A percentile compares a stretch with the other conserved stretches of the same genome.
Conservation (phyloP, 2,888 invertebrate species). For the Napeogenes inachia region DNA sequence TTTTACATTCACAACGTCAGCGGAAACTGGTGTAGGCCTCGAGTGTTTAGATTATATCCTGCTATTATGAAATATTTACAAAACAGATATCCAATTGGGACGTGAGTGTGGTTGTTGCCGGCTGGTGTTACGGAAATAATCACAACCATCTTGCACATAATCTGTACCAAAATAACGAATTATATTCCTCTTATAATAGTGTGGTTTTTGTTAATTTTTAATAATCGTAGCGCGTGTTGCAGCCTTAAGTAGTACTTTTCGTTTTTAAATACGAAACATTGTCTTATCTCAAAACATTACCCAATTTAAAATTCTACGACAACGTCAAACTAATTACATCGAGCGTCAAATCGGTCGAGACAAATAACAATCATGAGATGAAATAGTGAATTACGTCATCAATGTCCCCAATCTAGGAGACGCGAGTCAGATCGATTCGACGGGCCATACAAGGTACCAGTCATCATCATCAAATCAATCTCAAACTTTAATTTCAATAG, state of each 20-base stretch:
- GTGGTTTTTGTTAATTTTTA: background rate
- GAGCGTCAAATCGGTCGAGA: conserved; percentile 23
- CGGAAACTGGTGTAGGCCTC: conserved; percentile 8
- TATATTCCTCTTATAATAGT: too few species aligned
- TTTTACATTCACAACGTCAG: conserved; percentile 22
- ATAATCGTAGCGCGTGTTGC: background rate
- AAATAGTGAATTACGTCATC: conserved; percentile 57
- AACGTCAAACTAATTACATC: conserved; percentile 26
- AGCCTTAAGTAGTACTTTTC: background rate
- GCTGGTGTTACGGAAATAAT: too few species aligned
- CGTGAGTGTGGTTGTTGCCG: background rate
- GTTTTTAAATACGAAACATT: background rate
- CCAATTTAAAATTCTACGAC: conserved; percentile 18
- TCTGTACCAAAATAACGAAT: too few species aligned
- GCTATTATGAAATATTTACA: conserved; percentile 5
- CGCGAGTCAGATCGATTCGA: conserved; percentile 57
- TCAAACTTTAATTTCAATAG: conserved; percentile 7
- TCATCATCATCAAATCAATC: conserved; percentile 17
- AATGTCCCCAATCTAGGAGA: conserved; percentile 51
- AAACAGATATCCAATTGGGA: background rate
- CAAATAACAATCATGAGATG: conserved; percentile 25
- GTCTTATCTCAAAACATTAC: conserved; percentile 14
- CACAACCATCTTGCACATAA: too few species aligned
- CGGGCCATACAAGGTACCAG: conserved; percentile 33
- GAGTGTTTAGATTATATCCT: background rate